Evolutionary conservation across 2,888 invertebrate genomes (phyloP).

Genomic region (Aphidoletes aphidimyza): DNA sequence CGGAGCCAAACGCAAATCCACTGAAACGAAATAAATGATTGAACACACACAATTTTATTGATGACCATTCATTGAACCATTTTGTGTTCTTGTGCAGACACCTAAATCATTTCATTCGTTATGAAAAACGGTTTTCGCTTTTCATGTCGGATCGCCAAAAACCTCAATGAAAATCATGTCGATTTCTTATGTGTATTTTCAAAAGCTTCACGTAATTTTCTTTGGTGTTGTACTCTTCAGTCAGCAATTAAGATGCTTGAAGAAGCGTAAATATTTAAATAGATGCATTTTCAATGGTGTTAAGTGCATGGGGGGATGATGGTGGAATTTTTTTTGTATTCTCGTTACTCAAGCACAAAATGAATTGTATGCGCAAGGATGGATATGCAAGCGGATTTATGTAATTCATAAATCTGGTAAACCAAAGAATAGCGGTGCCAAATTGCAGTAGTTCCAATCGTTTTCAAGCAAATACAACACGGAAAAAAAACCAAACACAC

Average conservation of each 20-base stretch:
- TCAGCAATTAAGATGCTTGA: conserved; percentile 51
- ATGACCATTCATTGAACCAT: conserved; percentile 39
- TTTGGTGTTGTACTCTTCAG: background rate
- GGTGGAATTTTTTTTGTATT: too few relatives aligned
- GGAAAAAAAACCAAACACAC: too few relatives aligned
- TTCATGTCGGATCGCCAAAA: background rate
- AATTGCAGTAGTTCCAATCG: background rate
- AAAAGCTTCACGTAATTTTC: background rate
- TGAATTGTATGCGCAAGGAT: background rate
- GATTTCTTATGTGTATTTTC: background rate
- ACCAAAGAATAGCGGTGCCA: background rate
- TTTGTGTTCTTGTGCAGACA: background rate
- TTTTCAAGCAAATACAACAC: background rate
- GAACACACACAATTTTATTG: conserved; percentile 41
- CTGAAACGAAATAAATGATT: conserved; percentile 44
- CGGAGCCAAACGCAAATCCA: conserved; percentile 14
- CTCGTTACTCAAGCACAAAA: too few relatives aligned
- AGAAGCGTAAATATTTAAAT: conserved; percentile 43
- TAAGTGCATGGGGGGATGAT: background rate
- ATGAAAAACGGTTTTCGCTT: background rate
- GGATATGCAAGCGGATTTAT: conserved; percentile 20
- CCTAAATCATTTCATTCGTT: background rate
- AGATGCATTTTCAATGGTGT: conserved; percentile 3
- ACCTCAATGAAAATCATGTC: too few relatives aligned
- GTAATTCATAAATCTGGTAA: conserved; percentile 32